Evolutionary conservation across 1,140 invertebrate species (phyloP).

Genomic region (Tetranychus cinnabarinus): DNA sequence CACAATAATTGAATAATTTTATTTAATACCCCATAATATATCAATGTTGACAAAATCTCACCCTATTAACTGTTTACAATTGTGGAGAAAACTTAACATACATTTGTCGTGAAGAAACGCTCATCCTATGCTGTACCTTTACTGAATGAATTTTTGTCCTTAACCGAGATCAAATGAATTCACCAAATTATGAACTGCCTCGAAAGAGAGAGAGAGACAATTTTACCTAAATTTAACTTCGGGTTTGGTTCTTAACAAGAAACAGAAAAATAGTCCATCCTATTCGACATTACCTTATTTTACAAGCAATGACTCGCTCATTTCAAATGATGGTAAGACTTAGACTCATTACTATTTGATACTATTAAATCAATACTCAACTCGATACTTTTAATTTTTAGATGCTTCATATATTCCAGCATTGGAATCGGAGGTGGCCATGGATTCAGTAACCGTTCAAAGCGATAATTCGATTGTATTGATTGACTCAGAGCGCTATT

Average conservation of each 20-base stretch:
- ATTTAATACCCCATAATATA: neutral
- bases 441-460: slow-evolving; percentile 63
- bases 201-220: slow-evolving; percentile 32
- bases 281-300: slow-evolving; percentile 45
- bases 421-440: slow-evolving; percentile 51
- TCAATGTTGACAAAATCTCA: slow-evolving; percentile 1
- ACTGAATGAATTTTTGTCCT: slow-evolving; percentile 11
- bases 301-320: slow-evolving; percentile 37
- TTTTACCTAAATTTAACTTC: slow-evolving; percentile 30
- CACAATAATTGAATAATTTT: neutral
- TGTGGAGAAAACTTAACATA: slow-evolving; percentile 59
- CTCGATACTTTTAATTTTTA: slow-evolving; percentile 28
- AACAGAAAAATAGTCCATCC: slow-evolving; percentile 15
- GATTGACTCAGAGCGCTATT: slow-evolving; percentile 63
- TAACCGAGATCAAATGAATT: slow-evolving; percentile 4
- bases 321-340: slow-evolving; percentile 5
- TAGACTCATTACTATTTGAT: slow-evolving; percentile 25
- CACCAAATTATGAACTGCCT: neutral
- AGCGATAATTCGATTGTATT: slow-evolving; percentile 52
- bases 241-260: slow-evolving; percentile 13
- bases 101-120: slow-evolving; percentile 41
- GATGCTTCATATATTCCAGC: slow-evolving; percentile 49
- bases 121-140: slow-evolving; percentile 10
- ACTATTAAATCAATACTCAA: neutral
- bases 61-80: slow-evolving; percentile 26